Percentiles rank a stretch among this genome's conserved stretches.
phyloP scores from a whole-genome alignment of 2,888 invertebrate genomes.

The Eupithecia abbreviata region DNA sequence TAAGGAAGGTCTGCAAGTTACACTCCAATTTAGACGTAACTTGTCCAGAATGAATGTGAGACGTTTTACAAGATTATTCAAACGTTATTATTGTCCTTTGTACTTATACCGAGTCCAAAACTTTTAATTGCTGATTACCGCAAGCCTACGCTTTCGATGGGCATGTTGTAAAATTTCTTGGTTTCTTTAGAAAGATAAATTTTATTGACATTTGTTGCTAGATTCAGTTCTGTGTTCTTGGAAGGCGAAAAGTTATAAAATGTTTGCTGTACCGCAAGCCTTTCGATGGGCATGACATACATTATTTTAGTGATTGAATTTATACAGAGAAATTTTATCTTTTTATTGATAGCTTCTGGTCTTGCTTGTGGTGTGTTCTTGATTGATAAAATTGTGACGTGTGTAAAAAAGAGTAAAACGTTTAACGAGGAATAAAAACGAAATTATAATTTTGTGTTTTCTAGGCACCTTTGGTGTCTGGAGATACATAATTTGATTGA shows the following conservation, averaged over 20 bases:
- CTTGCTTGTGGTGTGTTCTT: no score
- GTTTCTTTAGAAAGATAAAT: neutral
- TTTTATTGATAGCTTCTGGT: no score
- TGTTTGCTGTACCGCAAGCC: no score
- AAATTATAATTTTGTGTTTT: no score
- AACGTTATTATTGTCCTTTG: conserved; percentile 28
- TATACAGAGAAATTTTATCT: no score
- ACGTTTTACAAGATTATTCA: conserved; percentile 35
- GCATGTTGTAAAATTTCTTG: conserved; percentile 1
- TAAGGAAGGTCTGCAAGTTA: conserved; percentile 66
- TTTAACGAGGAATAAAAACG: no score
- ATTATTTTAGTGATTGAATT: no score
- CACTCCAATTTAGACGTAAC: conserved; percentile 72
- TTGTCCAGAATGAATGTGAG: conserved; percentile 51
- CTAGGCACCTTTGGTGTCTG: no score
- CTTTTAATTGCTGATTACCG: conserved; percentile 36
- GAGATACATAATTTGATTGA: no score
- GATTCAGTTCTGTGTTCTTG: neutral
- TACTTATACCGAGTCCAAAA: conserved; percentile 34
- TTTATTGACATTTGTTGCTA: neutral
- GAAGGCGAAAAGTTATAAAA: neutral
- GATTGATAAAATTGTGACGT: neutral
- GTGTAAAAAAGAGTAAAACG: neutral
- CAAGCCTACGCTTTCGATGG: conserved; percentile 21
- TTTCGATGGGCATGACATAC: no score